Conservation (phyloP, 2,888 invertebrate species). For the Fragum fragum region DNA sequence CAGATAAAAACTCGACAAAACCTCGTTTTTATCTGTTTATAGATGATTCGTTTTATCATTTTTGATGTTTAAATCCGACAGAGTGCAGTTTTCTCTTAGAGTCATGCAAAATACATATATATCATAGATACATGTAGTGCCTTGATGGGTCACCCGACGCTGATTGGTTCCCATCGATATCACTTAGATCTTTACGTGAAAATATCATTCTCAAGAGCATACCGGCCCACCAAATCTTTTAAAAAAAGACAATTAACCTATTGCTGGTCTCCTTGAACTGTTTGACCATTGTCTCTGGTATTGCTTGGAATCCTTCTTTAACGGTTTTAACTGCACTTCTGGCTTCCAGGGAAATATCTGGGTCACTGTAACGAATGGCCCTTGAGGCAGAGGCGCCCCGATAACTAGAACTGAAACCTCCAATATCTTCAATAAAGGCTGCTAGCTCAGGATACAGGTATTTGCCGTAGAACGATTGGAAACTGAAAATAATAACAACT, state of each 20-base stretch:
- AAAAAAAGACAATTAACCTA: not conserved
- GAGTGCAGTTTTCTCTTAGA: no score
- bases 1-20: no score
- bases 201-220: no score
- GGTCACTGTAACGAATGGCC: not conserved
- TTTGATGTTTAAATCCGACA: no score
- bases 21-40: no score
- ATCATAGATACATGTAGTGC: no score
- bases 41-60: no score
- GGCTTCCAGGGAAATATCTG: not conserved
- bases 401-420: not conserved
- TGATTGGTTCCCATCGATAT: no score
- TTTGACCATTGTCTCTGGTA: slow-evolving; percentile 37
- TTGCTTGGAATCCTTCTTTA: slow-evolving; percentile 28
- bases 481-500: slow-evolving; percentile 18
- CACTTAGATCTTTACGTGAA: no score
- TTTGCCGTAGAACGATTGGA: not conserved
- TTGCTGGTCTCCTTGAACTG: not conserved
- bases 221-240: no score
- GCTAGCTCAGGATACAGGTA: slow-evolving; percentile 21
- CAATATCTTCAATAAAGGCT: slow-evolving; percentile 1
- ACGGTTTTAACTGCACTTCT: slow-evolving; percentile 37
- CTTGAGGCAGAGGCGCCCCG: not conserved
- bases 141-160: no score
- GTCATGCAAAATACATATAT: no score